Percentiles rank a stretch among this genome's conserved stretches.
Conservation (phyloP, 2,113 vertebrate genomes). For the Suricata suricatta region DNA sequence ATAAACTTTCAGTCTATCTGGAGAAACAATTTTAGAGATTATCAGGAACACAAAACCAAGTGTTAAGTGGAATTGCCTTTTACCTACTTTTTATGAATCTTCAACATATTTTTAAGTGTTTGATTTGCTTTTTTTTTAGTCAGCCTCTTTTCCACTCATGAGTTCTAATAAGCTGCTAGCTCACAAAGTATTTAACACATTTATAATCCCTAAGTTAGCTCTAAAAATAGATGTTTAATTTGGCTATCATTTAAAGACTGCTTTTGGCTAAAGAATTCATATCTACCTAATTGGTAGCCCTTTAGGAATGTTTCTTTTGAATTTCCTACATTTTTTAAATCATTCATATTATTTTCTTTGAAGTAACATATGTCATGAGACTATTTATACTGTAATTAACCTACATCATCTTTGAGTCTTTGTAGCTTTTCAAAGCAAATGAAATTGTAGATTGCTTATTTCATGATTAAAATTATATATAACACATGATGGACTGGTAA, state of each 20-base stretch:
- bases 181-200: conserved; percentile 38
- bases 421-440: not conserved
- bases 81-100: not conserved
- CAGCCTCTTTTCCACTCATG: not conserved
- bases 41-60: not conserved
- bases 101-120: not conserved
- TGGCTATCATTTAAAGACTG: not conserved
- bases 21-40: not conserved
- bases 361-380: not conserved
- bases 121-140: not conserved
- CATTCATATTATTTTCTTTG: conserved; percentile 12
- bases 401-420: not conserved
- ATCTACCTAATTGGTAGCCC: not conserved
- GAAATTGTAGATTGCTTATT: not conserved
- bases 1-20: not conserved
- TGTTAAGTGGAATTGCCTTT: not conserved
- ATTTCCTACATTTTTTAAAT: not conserved
- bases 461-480: not conserved
- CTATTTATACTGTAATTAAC: not conserved
- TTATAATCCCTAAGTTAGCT: not conserved
- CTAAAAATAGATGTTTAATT: conserved; percentile 36
- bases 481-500: not conserved
- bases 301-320: not conserved
- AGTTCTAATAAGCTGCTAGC: not conserved
- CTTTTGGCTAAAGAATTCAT: not conserved